phyloP scores from a whole-genome alignment of 2,888 invertebrate species.

The Drosophila robusta region DNA sequence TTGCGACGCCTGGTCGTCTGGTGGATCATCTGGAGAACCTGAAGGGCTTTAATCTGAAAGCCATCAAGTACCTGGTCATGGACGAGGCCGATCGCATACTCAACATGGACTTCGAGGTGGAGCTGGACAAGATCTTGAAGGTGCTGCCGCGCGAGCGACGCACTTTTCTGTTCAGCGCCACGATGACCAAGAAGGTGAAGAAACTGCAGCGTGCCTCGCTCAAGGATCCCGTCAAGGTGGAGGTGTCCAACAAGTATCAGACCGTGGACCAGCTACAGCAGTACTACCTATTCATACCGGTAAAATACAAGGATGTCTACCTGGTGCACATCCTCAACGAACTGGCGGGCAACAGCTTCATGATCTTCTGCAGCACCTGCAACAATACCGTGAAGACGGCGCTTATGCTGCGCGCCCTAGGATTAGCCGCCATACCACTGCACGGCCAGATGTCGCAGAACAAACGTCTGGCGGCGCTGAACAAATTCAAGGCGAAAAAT shows the following conservation, averaged over 20 bases:
- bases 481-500: slow-evolving; percentile 97
- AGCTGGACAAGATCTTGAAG: slow-evolving; percentile 97
- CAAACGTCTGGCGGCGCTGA: slow-evolving; percentile 96
- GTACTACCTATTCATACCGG: slow-evolving; percentile 97
- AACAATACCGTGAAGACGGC: slow-evolving; percentile 95
- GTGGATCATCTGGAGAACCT: slow-evolving; percentile 99
- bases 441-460: slow-evolving; percentile 99
- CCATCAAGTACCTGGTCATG: slow-evolving; percentile 97
- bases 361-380: slow-evolving; percentile 98
- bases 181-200: slow-evolving; percentile 99
- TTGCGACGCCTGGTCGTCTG: slow-evolving; percentile 97
- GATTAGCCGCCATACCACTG: slow-evolving; percentile 97
- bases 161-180: slow-evolving; percentile 98
- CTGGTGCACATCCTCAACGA: slow-evolving; percentile 97
- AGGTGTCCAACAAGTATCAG: slow-evolving; percentile 98
- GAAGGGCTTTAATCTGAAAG: slow-evolving; percentile 96
- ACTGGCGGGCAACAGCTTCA: slow-evolving; percentile 96
- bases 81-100: slow-evolving; percentile 99
- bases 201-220: slow-evolving; percentile 98
- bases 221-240: slow-evolving; percentile 97
- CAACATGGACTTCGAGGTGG: slow-evolving; percentile 99
- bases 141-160: slow-evolving; percentile 94
- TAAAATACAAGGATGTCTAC: slow-evolving; percentile 98
- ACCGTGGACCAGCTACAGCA: slow-evolving; percentile 98
- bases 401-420: slow-evolving; percentile 94